Evolutionary conservation across 2,113 vertebrate species (phyloP), one percentile per base, ranked within the genome.

Genomic region (Cygnus atratus): DNA sequence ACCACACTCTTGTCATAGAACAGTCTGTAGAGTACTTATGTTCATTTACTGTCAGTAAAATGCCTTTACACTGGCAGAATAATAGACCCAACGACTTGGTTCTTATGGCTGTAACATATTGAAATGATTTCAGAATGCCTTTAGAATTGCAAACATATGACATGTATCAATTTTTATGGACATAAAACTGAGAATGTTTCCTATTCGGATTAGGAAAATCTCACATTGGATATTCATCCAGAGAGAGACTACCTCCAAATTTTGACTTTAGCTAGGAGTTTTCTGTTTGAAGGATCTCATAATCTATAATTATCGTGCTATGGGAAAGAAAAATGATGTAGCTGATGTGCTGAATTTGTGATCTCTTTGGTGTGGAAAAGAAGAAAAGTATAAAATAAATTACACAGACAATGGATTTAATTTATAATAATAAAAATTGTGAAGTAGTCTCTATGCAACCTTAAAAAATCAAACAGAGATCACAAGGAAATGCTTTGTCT

Each of bases 1-100:
- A 71, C 7, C 3, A 48, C 0, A 0, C 3, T 52, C 10, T 52
- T 74, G 13, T 46, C 22, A 65, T 57, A 66, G 63, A 66, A 61
- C 15, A 55, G 4, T 10, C 57, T 58, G 13, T 52, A 29, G 19
- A 48, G 19, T 48, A 46, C 26, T 77, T 87, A 13, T 24, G 62
- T 77, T 66, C 1, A 66, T 70, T 77, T 89, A 46, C 29, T 77
- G 13, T 77, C 46, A 71, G 37, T 50, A 86, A 90, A 89, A 72
- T 33, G 8, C 7, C 20, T 73, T 16, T 80, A 35, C 4, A 21
- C 11, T 77, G 11, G 8, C 22, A 81, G 29, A 81, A 66, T 57
- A 66, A 71, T 54, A 66, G 17, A 48, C 20, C 7, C 3, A 24
- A 59, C 70, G 26, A 54, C 11, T 41, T 90, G 29, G 6, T 9